Base-by-base conservation (phyloP, 1,140 invertebrate species). In the Drosophila mayri region DNA sequence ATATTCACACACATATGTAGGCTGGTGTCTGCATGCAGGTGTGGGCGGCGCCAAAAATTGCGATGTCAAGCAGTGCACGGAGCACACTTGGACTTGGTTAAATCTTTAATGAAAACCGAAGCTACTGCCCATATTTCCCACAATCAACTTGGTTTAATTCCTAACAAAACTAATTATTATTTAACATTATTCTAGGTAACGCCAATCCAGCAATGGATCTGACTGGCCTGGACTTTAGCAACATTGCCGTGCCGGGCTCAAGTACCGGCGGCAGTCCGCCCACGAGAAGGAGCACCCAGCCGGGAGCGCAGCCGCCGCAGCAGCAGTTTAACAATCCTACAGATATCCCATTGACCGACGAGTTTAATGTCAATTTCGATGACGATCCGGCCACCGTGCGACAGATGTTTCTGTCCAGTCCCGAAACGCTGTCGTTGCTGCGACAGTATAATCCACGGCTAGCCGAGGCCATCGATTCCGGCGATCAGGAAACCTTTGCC, bases 381-480 rank as follows among this genome's bases (percentile, higher is more conserved):
- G 97, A 98, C 92, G 97, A 99, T 93, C 98, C 98, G 20, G 95
- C 95, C n/a, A 95, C 96, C 73, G 96, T 99, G 46, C 94, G 96
- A 74, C 96, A 99, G 79, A 97, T 98, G 95, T 96, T 99, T 68
- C 92, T 98, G 25, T 96, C 96, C n/a, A 98, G 98, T 94, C 98
- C 98, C 0, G 97, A 99, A 92, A 97, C 99, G 87, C 88, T 99
- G 67, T 96, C 98, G 1, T 87, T 99, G 38, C 93, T 99, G 0
- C 97, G 98, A 92, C 98, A 99, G 91, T 98, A 99, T 82, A 99
- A 99, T 94, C 97, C 98, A 12, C 94, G 96, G 76, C 92, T 99
- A 41, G 98, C 98, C 18, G 98, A 99, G 93, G 98, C 98, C 20
- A 92, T 99, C 7, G 93, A 97, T 1, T 97, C 95, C 81, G 97